Conservation (phyloP, 2,797 vertebrate species). For the Bradypodion pumilum region DNA sequence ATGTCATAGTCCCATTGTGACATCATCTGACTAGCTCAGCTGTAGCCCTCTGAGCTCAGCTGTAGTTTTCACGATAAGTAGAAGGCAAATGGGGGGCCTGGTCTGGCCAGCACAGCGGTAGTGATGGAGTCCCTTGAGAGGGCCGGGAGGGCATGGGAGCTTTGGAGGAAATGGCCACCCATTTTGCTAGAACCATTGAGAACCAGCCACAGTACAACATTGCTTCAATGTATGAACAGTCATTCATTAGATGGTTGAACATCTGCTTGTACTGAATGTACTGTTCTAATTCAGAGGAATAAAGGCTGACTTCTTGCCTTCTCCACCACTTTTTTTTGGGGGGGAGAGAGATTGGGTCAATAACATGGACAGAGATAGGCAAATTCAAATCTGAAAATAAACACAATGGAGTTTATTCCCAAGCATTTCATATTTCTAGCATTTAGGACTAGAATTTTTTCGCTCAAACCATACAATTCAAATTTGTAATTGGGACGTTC, state of each 20-base stretch:
- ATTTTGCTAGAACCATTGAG: too few relatives aligned
- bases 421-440: neutral
- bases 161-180: too few relatives aligned
- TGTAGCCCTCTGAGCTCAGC: too few relatives aligned
- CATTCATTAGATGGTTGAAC: neutral
- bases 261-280: neutral
- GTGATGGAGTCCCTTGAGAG: too few relatives aligned
- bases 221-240: neutral
- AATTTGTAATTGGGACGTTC: neutral
- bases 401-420: neutral
- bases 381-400: neutral
- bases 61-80: too few relatives aligned
- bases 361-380: neutral
- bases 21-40: too few relatives aligned
- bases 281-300: neutral
- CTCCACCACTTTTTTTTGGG: too few relatives aligned
- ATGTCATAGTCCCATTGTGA: too few relatives aligned
- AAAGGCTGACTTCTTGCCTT: neutral
- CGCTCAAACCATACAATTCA: neutral
- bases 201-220: too few relatives aligned
- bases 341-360: neutral
- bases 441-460: neutral
- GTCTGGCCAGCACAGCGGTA: too few relatives aligned
- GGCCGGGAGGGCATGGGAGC: too few relatives aligned
- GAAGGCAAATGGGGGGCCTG: too few relatives aligned